phyloP scores from a whole-genome alignment of 1,140 invertebrate species.

The Proctacanthus coquilletti region DNA sequence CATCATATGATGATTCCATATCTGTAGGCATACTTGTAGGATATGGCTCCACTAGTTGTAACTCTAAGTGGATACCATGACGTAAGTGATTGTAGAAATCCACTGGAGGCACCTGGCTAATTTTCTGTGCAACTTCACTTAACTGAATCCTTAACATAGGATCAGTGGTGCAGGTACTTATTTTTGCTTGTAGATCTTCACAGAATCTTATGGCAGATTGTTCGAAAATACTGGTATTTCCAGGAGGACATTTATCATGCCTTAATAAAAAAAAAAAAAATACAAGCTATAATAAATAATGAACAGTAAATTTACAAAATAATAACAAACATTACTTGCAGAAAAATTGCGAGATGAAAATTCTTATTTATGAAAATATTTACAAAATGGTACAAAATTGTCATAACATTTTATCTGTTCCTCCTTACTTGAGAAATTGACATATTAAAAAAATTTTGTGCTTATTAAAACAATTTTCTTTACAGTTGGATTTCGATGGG shows the following conservation, averaged over 20 bases:
- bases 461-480: no score
- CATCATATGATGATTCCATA: constrained; percentile 1
- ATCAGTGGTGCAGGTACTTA: constrained; percentile 19
- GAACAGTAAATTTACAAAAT: no score
- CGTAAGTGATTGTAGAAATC: constrained; percentile 22
- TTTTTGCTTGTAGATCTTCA: constrained; percentile 23
- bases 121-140: constrained; percentile 19
- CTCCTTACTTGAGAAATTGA: no score
- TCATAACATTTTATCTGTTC: background rate
- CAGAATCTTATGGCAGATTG: constrained; percentile 18
- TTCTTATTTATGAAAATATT: background rate
- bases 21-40: background rate
- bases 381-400: background rate
- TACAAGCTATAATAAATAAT: no score
- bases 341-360: background rate
- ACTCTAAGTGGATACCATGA: constrained; percentile 19
- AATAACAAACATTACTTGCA: no score
- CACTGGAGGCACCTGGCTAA: constrained; percentile 17
- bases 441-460: no score
- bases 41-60: constrained; percentile 18
- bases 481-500: no score
- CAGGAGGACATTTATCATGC: constrained; percentile 21
- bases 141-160: constrained; percentile 20
- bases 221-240: constrained; percentile 16
- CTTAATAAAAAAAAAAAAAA: constrained; percentile 6